phyloP scores from a whole-genome alignment of 2,888 invertebrate genomes.

The Drosophila formosana region DNA sequence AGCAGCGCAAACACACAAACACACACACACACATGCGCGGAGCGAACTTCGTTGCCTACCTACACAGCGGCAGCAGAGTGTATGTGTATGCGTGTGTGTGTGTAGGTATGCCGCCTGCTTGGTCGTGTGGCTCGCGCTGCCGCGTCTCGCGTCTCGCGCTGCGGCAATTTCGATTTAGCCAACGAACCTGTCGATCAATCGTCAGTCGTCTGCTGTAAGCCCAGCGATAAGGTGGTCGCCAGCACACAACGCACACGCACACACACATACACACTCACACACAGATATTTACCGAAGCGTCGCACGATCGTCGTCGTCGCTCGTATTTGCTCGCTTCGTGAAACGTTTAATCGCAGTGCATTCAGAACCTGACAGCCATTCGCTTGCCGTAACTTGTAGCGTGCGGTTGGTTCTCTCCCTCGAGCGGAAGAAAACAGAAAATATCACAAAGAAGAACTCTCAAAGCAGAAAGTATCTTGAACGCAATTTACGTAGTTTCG shows the following conservation, averaged over 20 bases:
- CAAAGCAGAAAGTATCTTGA: slow-evolving; percentile 30
- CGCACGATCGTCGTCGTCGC: slow-evolving; percentile 44
- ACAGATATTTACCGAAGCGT: slow-evolving; percentile 24
- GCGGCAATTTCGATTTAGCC: slow-evolving; percentile 82
- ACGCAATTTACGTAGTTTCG: slow-evolving; percentile 55
- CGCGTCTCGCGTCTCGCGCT: slow-evolving; percentile 64
- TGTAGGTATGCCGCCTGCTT: slow-evolving; percentile 59
- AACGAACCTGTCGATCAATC: slow-evolving; percentile 84
- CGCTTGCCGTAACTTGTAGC: slow-evolving; percentile 82
- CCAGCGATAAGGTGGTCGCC: slow-evolving; percentile 78
- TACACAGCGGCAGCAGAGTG: slow-evolving; percentile 20
- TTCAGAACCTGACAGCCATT: slow-evolving; percentile 82
- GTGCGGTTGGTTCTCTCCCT: slow-evolving; percentile 63
- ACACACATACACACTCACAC: slow-evolving; percentile 4
- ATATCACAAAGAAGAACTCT: slow-evolving; percentile 22
- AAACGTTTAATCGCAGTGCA: slow-evolving; percentile 82
- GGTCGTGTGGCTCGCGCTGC: slow-evolving; percentile 75
- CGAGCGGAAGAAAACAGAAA: slow-evolving; percentile 39
- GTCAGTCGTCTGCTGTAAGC: slow-evolving; percentile 82
- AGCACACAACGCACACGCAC: slow-evolving; percentile 36
- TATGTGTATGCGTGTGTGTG: slow-evolving; percentile 34
- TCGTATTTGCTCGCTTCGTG: slow-evolving; percentile 47
- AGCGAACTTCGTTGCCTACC: slow-evolving; percentile 51
- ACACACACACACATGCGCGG: slow-evolving; percentile 48
- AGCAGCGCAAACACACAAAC: slow-evolving; percentile 15